Evolutionary conservation across 2,888 invertebrate species (phyloP), one percentile per base, ranked within the genome.

Genomic region (Scaptomyza reducta): DNA sequence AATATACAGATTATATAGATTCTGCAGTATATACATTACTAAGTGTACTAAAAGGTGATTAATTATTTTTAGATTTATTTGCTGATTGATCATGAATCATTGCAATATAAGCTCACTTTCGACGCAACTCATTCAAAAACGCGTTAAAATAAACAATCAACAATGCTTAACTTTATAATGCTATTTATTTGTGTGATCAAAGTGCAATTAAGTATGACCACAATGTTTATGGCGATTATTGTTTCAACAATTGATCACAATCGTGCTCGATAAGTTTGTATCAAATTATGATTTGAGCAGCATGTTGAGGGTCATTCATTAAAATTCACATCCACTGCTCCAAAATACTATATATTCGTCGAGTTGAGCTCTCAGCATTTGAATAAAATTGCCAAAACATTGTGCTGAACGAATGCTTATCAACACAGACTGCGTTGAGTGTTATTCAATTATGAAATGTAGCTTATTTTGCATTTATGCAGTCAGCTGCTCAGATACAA

Each of bases 401-500:
- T 45, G 49, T 11, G 53, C 13, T 41, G 44, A 41, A 16, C 44
- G 50, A 13, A 35, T 41, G 60, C 51, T 74, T 71, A 74, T 71
- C 75, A 50, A 33, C 16, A 6, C 46, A 31, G 14, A 14, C 38
- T 40, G 10, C 51, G 51, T 40, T 58, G 62, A 51, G 55, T 74
- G 53, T 60, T 64, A 60, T 77, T 75, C 55, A 79, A 84, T 87
- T 81, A 67, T 72, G 57, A 77, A 79, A 57, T 73, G 58, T 68
- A 63, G 84, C 84, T 77, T 69, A 84, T 77, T 86, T 81, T 75
- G 87, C 84, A 83, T 74, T 74, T 77, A 82, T 74, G 66, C 69
- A 71, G 49, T 35, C 31, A 35, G 44, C 35, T 50, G 44, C 13
- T 31, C 54, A 50, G 16, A 29, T 31, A 22, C n/a, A n/a, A n/a